A percentile compares a stretch with the other conserved stretches of the same genome.
phyloP scores from a whole-genome alignment of 2,797 vertebrate species.

The Fringilla coelebs region DNA sequence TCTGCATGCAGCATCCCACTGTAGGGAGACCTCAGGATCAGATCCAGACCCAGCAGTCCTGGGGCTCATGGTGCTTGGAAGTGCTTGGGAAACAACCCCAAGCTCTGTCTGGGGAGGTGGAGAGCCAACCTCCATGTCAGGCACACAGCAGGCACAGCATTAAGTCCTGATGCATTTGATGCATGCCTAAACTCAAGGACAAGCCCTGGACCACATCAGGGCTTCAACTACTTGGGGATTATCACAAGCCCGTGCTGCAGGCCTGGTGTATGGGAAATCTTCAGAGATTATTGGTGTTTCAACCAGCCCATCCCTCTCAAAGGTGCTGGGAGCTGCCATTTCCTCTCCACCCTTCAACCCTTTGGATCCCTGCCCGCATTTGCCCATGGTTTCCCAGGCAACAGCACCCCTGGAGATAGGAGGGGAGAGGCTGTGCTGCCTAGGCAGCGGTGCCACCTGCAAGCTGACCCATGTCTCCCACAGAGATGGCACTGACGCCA shows the following conservation, averaged over 20 bases:
- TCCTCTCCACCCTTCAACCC: constrained; percentile 32
- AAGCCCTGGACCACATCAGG: accelerated
- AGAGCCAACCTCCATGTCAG: background rate
- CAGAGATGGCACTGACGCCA: background rate
- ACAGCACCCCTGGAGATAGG: constrained; percentile 18
- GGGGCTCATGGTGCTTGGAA: background rate
- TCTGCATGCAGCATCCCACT: accelerated
- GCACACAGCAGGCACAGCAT: background rate
- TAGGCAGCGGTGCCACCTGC: accelerated
- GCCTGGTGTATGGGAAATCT: background rate
- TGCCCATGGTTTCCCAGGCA: background rate
- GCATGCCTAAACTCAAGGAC: background rate
- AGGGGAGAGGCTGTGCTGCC: background rate
- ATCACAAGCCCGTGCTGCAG: accelerated
- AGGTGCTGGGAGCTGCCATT: background rate
- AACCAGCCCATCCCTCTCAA: background rate
- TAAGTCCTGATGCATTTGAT: background rate
- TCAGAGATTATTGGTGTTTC: accelerated
- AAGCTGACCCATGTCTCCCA: background rate
- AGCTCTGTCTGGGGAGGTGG: background rate
- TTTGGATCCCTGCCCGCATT: constrained; percentile 27
- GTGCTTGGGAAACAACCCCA: background rate
- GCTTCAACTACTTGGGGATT: background rate
- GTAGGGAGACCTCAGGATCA: accelerated
- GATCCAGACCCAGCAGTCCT: background rate